phyloP scores from a whole-genome alignment of 2,113 vertebrate species.

The Melospiza georgiana region DNA sequence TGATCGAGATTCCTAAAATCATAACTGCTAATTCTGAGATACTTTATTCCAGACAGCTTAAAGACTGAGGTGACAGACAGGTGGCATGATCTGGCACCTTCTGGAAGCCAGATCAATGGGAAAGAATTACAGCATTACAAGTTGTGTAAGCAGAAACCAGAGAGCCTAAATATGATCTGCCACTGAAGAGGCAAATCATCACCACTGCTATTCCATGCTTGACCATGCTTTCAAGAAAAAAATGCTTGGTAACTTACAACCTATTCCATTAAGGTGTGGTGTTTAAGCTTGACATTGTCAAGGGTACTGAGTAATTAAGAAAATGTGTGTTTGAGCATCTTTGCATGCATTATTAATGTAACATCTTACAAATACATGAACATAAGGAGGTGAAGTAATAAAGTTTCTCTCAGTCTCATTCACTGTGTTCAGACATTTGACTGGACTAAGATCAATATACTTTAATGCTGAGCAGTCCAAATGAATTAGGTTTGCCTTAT shows the following conservation, averaged over 20 bases:
- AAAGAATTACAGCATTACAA: not conserved
- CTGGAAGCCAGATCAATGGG: not conserved
- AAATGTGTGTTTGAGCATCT: not conserved
- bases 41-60: not conserved
- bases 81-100: not conserved
- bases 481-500: not conserved
- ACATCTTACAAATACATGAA: not conserved
- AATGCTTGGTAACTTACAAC: not conserved
- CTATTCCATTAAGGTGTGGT: not conserved
- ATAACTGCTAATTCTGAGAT: not conserved
- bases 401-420: not conserved
- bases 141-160: not conserved
- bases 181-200: not conserved
- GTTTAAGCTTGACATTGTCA: not conserved
- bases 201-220: not conserved
- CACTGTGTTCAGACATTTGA: not conserved
- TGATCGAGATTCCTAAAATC: not conserved
- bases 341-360: conserved; percentile 23
- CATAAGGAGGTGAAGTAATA: conserved; percentile 14
- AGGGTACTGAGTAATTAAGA: conserved; percentile 10
- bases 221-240: not conserved
- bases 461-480: not conserved
- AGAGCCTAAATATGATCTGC: not conserved
- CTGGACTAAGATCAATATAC: not conserved
- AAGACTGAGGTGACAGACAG: not conserved